phyloP scores from a whole-genome alignment of 2,797 vertebrate species.

The Agapornis canus region DNA sequence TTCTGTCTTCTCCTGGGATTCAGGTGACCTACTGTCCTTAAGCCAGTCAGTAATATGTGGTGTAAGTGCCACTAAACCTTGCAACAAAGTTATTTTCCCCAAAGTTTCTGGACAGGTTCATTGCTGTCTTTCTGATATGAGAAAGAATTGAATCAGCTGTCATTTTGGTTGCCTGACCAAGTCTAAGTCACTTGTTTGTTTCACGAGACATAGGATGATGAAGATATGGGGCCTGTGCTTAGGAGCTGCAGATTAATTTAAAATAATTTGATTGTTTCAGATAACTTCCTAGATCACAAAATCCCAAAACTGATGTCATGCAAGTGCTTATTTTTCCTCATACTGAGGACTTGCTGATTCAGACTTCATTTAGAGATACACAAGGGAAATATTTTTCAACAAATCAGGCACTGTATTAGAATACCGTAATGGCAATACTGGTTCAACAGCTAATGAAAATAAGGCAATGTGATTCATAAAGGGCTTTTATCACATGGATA shows the following conservation, averaged over 20 bases:
- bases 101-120: neutral
- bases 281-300: neutral
- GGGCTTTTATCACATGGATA: neutral
- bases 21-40: neutral
- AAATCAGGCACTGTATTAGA: neutral
- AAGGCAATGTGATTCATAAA: neutral
- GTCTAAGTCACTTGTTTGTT: neutral
- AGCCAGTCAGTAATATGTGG: neutral
- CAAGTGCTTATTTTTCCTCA: neutral
- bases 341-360: neutral
- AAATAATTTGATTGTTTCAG: neutral
- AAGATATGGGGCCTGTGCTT: neutral
- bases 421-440: neutral
- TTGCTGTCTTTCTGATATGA: neutral
- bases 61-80: neutral
- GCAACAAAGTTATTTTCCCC: neutral
- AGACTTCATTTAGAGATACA: neutral
- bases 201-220: neutral
- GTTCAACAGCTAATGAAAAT: neutral
- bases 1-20: neutral
- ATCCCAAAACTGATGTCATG: neutral
- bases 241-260: conserved; percentile 35
- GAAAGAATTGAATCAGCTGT: neutral
- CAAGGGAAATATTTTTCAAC: neutral
- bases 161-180: neutral